Conservation (phyloP, 1,140 invertebrate species). For the Diachasmimorpha longicaudata region DNA sequence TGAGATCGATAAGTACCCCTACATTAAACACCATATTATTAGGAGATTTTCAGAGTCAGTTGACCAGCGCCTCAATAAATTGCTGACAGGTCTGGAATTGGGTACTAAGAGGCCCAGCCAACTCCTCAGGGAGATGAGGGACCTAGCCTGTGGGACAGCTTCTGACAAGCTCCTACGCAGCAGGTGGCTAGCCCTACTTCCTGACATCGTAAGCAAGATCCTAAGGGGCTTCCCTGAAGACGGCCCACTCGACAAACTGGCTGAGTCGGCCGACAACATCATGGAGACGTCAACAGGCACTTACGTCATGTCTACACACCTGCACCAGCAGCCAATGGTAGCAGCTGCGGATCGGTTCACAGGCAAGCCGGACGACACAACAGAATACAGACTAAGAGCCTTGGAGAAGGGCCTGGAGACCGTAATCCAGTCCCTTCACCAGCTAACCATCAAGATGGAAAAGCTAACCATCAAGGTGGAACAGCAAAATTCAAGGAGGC, state of each 20-base stretch:
- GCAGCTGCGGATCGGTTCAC: background rate
- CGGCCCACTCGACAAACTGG: conserved; percentile 10
- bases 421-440: too few relatives aligned
- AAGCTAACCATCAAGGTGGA: too few relatives aligned
- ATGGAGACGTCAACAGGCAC: conserved; percentile 1
- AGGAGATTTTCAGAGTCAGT: conserved; percentile 35
- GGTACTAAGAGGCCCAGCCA: conserved; percentile 40
- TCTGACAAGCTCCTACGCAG: conserved; percentile 28
- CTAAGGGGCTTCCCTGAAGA: background rate
- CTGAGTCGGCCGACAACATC: conserved; percentile 10
- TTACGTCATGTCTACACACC: background rate
- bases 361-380: background rate
- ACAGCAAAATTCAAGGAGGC: background rate
- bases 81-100: conserved; percentile 38
- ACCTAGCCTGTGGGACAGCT: conserved; percentile 25
- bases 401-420: too few relatives aligned
- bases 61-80: conserved; percentile 36
- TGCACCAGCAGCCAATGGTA: background rate
- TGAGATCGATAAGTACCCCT: conserved; percentile 24
- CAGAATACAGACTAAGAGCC: too few relatives aligned
- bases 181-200: conserved; percentile 35
- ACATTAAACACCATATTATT: conserved; percentile 27
- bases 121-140: conserved; percentile 34
- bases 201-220: conserved; percentile 15
- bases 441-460: too few relatives aligned